Evolutionary conservation across 1,140 invertebrate species (phyloP), one percentile per base, ranked within the genome.

Genomic region (Camponotus pennsylvanicus): DNA sequence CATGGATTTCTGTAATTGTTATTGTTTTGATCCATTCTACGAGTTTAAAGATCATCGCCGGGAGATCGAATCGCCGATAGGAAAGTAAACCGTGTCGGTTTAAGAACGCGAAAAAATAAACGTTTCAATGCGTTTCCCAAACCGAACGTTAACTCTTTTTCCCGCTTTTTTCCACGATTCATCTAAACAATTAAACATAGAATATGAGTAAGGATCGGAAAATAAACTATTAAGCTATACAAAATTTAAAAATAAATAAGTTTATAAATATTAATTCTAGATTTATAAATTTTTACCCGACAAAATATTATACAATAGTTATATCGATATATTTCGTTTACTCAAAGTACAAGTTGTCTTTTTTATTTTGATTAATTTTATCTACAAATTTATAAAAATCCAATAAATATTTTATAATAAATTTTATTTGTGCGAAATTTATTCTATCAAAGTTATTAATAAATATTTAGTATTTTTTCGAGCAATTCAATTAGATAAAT

Each of bases 41-140:
- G 6, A 4, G 49, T 52, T 52, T 52, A 52, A 52, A 52, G 15
- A 52, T 9, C 4, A 52, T 52, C 9, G 9, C 42, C 11, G 42
- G 42, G 42, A 45, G 11, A 45, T 9, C 42, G 42, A 45, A 45
- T 45, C 49, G 49, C 15, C 49, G 34, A 67, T 37, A 52, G 34
- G 73, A 80, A 45, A 55, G 34, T 70, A 86, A 64, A 57, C n/a
- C 66, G 4, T 55, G 57, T 52, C 9, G 57, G 61, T 18, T 64
- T 32, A 42, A 57, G 55, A 0, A 32, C 5, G 37, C 21, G 21
- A 45, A 37, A 27, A 63, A 61, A 18, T 77, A n/a, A 52, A 67
- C 11, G 21, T 67, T 61, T 32, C 8, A 42, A 42, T 7, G 6
- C 6, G 18, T 11, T 13, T 77, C 8, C 9, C 6, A 21, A 34